A percentile compares a stretch with the other conserved stretches of the same genome.
Evolutionary conservation across 1,140 invertebrate genomes (phyloP).

Genomic region (Drosophila baimaii): DNA sequence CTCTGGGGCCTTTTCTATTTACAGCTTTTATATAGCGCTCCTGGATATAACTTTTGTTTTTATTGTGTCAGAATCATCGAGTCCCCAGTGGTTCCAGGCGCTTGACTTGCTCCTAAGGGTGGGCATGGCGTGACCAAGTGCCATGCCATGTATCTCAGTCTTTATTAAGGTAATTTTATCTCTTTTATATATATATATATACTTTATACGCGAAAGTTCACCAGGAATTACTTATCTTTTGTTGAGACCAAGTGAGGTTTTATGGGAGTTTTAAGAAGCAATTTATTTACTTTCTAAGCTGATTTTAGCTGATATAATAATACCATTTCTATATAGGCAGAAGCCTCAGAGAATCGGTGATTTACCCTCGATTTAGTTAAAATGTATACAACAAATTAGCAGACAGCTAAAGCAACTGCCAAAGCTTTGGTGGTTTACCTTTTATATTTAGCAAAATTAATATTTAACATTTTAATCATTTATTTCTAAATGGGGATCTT

Average conservation of each 20-base stretch:
- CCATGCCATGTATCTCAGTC: conserved; percentile 14
- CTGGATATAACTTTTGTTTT: conserved; percentile 40
- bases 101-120: conserved; percentile 17
- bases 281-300: background rate
- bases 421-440: background rate
- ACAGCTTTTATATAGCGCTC: conserved; percentile 33
- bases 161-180: conserved; percentile 40
- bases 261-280: background rate
- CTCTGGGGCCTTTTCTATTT: conserved; percentile 33
- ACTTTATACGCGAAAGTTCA: background rate
- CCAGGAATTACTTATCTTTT: background rate
- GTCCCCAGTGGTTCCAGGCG: conserved; percentile 6
- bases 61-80: conserved; percentile 32
- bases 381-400: background rate
- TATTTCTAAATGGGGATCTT: conserved; percentile 2
- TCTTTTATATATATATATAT: conserved; percentile 9
- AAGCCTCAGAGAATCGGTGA: background rate
- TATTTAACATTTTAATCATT: background rate
- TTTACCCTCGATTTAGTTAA: background rate
- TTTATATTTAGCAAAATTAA: background rate
- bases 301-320: too few relatives aligned
- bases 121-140: conserved; percentile 32
- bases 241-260: background rate
- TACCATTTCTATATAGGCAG: background rate
- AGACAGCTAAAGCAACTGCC: background rate